These are phyloP conservation scores for Tanypteryx hageni DNA, from an alignment of 2,888 invertebrate species.

Conservation along the genomic window DNA sequence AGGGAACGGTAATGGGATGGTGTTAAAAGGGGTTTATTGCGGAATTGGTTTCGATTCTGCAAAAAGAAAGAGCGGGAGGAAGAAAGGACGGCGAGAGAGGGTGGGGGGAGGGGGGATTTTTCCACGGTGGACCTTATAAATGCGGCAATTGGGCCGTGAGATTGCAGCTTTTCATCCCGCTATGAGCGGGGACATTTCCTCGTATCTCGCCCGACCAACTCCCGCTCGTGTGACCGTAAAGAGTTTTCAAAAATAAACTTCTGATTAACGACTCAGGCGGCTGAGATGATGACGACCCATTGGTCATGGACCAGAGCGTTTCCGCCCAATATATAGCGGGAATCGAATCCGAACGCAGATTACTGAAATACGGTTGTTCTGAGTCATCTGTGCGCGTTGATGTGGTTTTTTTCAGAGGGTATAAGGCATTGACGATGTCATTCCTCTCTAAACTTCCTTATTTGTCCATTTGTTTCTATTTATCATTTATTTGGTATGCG, in stretches of 20 bases:
- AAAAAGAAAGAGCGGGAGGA: not conserved
- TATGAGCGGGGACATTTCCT: not conserved
- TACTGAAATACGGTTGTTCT: too few relatives aligned
- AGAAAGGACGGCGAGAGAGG: not conserved
- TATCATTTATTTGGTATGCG: too few relatives aligned
- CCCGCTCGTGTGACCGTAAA: not conserved
- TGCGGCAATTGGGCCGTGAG: conserved; percentile 48
- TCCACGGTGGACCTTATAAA: not conserved
- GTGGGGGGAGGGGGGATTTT: not conserved
- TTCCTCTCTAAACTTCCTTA: too few relatives aligned
- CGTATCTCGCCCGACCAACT: not conserved
- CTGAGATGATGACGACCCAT: not conserved
- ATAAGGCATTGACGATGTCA: too few relatives aligned
- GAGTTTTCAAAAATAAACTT: not conserved
- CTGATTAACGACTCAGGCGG: not conserved
- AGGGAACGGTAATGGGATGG: not conserved
- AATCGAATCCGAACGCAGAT: not conserved
- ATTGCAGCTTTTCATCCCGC: not conserved
- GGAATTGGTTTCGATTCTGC: not conserved
- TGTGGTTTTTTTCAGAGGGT: too few relatives aligned
- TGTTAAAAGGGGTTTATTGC: not conserved
- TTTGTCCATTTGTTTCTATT: too few relatives aligned
- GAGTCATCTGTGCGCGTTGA: too few relatives aligned
- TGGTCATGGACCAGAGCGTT: not conserved
- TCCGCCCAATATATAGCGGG: not conserved